These are phyloP conservation scores for Cepaea nemoralis DNA, from an alignment of 1,140 invertebrate genomes.

Conservation along the genomic window DNA sequence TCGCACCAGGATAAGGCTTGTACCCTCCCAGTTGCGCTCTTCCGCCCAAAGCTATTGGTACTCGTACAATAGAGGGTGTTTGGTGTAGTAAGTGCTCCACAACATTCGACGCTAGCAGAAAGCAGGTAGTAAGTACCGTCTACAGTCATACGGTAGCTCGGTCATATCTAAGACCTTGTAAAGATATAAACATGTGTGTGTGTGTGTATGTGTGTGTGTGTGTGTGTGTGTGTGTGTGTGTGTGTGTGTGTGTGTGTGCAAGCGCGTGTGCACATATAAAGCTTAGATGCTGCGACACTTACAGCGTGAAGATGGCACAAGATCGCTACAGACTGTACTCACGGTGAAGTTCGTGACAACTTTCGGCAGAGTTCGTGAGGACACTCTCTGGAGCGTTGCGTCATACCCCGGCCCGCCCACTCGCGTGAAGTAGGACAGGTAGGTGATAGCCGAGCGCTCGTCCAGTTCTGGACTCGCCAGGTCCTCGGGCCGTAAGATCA, in stretches of 20 bases:
- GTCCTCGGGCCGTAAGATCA: slow-evolving; percentile 94
- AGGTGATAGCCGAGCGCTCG: slow-evolving; percentile 96
- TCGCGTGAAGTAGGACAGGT: slow-evolving; percentile 98
- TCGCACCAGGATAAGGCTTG: too few relatives aligned
- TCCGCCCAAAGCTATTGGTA: too few relatives aligned
- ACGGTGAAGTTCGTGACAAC: slow-evolving; percentile 89
- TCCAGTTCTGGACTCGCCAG: slow-evolving; percentile 94
- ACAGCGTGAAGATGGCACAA: too few relatives aligned
- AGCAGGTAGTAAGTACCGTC: too few relatives aligned
- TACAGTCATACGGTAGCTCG: too few relatives aligned
- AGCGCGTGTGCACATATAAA: slow-evolving; percentile 9
- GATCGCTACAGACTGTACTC: slow-evolving; percentile 65
- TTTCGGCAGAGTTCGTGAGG: slow-evolving; percentile 74
- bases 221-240: slow-evolving; percentile 32
- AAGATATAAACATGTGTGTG: neutral
- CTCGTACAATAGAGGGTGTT: too few relatives aligned
- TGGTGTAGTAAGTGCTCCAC: too few relatives aligned
- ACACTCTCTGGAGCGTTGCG: slow-evolving; percentile 90
- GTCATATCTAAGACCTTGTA: too few relatives aligned
- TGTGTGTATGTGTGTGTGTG: slow-evolving; percentile 26
- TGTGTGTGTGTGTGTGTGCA: neutral
- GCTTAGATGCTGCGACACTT: too few relatives aligned
- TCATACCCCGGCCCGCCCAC: slow-evolving; percentile 92
- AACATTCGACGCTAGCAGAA: too few relatives aligned
- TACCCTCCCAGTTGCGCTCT: too few relatives aligned